These are phyloP conservation scores for Ceryle rudis DNA, from an alignment of 2,797 vertebrate genomes.

Conservation along the genomic window DNA sequence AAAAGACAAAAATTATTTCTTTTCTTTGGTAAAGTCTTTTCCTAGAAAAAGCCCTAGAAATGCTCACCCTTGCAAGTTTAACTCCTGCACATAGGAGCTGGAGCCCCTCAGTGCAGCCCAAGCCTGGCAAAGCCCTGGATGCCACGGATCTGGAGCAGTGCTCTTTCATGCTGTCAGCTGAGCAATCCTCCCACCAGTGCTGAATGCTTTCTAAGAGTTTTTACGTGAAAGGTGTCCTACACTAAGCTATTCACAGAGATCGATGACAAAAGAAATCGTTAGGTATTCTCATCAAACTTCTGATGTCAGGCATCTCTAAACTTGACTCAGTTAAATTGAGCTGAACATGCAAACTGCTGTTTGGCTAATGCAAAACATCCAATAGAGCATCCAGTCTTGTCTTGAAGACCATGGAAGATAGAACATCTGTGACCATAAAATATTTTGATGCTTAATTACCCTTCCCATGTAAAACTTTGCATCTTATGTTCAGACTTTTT, in stretches of 20 bases:
- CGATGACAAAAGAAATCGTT: not conserved
- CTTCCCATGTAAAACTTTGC: not conserved
- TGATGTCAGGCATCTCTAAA: not conserved
- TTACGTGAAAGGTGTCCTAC: not conserved
- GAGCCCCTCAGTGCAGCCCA: rapidly evolving
- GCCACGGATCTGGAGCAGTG: not conserved
- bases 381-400: not conserved
- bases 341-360: rapidly evolving
- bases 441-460: not conserved
- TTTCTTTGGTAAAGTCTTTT: not conserved
- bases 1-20: not conserved
- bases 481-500: not conserved
- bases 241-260: rapidly evolving
- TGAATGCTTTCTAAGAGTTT: not conserved
- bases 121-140: not conserved
- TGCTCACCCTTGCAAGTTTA: not conserved
- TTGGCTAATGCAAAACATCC: not conserved
- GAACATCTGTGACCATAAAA: not conserved
- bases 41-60: not conserved
- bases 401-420: not conserved
- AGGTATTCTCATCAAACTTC: not conserved
- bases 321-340: not conserved
- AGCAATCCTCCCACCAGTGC: not conserved
- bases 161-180: not conserved
- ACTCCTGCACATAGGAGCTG: not conserved